phyloP scores from a whole-genome alignment of 2,113 vertebrate genomes.

The Corynorhinus townsendii region DNA sequence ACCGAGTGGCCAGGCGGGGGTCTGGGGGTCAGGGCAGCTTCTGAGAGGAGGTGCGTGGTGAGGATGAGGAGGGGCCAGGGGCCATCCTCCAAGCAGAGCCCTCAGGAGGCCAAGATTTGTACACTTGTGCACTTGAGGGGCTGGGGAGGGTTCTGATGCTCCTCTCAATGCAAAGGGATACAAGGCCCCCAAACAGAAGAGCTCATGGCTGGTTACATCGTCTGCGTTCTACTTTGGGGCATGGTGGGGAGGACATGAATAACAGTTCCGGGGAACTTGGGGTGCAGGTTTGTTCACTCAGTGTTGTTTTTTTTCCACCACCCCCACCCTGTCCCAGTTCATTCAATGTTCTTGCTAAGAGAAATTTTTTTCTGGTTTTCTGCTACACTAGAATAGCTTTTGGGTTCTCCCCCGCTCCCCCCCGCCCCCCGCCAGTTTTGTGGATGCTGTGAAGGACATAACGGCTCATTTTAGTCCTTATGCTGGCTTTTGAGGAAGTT shows the following conservation, averaged over 20 bases:
- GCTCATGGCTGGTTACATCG: not conserved
- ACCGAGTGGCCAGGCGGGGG: not conserved
- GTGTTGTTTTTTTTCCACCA: too few species aligned
- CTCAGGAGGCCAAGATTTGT: not conserved
- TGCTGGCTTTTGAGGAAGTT: not conserved
- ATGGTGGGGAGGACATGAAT: not conserved
- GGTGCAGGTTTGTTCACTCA: not conserved
- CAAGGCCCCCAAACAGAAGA: not conserved
- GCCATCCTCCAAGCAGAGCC: not conserved
- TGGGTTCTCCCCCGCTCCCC: not conserved
- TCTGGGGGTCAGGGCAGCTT: not conserved
- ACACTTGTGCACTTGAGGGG: accelerated
- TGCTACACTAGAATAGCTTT: not conserved
- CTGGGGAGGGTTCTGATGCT: not conserved
- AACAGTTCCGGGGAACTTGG: not conserved
- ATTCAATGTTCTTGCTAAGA: not conserved
- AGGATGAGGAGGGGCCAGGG: too few species aligned
- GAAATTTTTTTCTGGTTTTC: not conserved
- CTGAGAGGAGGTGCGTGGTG: not conserved
- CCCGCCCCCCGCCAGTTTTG: not conserved
- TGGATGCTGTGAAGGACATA: not conserved
- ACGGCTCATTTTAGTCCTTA: not conserved
- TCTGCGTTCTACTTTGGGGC: not conserved
- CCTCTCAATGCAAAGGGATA: not conserved
- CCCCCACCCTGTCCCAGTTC: not conserved